A percentile compares a stretch with the other conserved stretches of the same genome.
These are phyloP conservation scores for Hylaeus volcanicus DNA, from an alignment of 1,140 invertebrate genomes.

Conservation along the genomic window DNA sequence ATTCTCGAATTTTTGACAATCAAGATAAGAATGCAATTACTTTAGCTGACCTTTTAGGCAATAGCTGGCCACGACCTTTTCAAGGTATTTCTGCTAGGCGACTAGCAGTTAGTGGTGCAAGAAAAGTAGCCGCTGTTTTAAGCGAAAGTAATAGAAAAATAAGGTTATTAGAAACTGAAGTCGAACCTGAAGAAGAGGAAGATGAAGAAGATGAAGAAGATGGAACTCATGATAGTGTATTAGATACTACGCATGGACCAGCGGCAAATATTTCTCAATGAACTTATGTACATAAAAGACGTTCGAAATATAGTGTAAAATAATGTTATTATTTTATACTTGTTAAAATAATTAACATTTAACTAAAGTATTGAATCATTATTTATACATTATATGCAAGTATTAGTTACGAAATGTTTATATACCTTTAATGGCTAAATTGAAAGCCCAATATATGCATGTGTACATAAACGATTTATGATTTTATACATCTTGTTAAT, in stretches of 20 bases:
- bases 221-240: conserved; percentile 74
- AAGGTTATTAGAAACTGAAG: conserved; percentile 94
- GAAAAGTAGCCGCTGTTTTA: conserved; percentile 93
- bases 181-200: conserved; percentile 93
- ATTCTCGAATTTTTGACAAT: conserved; percentile 72
- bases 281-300: not conserved
- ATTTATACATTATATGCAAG: conserved; percentile 25
- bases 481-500: not conserved
- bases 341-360: conserved; percentile 2
- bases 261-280: conserved; percentile 16
- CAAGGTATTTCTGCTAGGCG: conserved; percentile 87
- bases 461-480: not conserved
- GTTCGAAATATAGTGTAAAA: not conserved
- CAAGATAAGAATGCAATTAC: conserved; percentile 73
- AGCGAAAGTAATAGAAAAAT: conserved; percentile 90
- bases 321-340: not conserved
- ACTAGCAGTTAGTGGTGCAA: conserved; percentile 91
- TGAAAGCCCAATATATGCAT: not conserved
- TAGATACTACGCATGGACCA: conserved; percentile 71
- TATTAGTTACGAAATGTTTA: not conserved
- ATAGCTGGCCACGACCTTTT: conserved; percentile 82
- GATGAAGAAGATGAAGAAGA: conserved; percentile 84
- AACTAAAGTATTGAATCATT: conserved; percentile 1
- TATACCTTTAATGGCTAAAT: not conserved
- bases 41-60: conserved; percentile 81